A percentile compares a stretch with the other conserved stretches of the same genome.
Conservation (phyloP, 2,113 vertebrate species). For the Vimba vimba region DNA sequence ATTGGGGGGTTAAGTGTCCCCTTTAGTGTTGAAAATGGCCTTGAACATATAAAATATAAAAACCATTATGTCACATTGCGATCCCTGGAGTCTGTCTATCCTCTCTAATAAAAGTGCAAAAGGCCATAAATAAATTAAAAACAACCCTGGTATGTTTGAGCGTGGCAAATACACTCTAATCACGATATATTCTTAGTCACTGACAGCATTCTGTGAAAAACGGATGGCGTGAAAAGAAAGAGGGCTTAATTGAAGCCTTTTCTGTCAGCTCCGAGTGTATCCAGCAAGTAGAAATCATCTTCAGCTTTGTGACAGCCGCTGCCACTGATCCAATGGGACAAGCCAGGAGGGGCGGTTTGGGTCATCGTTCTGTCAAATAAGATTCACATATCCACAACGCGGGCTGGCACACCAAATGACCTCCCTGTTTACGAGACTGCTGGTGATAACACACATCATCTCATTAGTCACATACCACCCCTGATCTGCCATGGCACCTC, state of each 20-base stretch:
- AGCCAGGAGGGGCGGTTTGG: conserved; percentile 15
- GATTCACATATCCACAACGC: conserved; percentile 30
- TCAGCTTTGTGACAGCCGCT: conserved; percentile 30
- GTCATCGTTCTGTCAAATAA: conserved; percentile 49
- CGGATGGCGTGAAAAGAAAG: conserved; percentile 8
- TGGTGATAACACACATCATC: conserved; percentile 52
- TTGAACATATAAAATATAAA: neutral
- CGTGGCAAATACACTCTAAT: neutral
- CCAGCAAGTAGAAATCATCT: conserved; percentile 24
- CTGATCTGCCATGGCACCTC: conserved; percentile 52
- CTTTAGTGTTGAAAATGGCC: neutral
- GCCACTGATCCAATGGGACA: conserved; percentile 49
- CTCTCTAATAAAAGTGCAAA: neutral
- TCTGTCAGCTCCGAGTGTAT: neutral
- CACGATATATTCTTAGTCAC: neutral
- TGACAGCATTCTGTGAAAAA: conserved; percentile 1
- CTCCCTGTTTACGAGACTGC: conserved; percentile 43
- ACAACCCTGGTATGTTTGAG: neutral
- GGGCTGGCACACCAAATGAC: conserved; percentile 31
- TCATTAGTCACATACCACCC: conserved; percentile 49
- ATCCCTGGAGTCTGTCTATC: neutral
- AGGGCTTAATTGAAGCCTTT: conserved; percentile 8
- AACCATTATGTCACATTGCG: neutral
- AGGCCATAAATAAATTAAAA: neutral
- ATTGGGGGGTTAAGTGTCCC: neutral